These are phyloP conservation scores for Aphelenchoides besseyi DNA, from an alignment of 1,140 invertebrate species.

Conservation along the genomic window DNA sequence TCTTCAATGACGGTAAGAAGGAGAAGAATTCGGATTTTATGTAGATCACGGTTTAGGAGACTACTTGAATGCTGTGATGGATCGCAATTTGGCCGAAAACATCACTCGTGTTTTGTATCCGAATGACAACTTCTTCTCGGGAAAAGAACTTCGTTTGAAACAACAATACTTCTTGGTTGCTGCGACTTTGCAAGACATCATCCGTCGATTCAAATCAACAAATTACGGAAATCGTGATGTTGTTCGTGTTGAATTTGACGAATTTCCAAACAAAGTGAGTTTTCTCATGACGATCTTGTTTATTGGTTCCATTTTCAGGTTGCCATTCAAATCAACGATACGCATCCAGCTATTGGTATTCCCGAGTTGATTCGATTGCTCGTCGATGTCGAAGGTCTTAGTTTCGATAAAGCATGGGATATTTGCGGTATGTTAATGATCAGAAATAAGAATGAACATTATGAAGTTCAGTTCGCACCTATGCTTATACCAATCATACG, in stretches of 20 bases:
- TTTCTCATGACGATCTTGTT: not conserved
- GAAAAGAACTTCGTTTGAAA: conserved; percentile 92
- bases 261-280: conserved; percentile 79
- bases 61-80: conserved; percentile 96
- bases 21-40: not conserved
- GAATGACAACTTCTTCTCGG: conserved; percentile 96
- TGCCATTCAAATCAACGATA: conserved; percentile 97
- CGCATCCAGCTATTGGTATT: conserved; percentile 95
- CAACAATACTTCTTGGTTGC: conserved; percentile 99
- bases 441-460: too few species aligned
- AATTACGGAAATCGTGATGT: conserved; percentile 83
- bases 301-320: conserved; percentile 47
- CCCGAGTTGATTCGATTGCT: conserved; percentile 94
- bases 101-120: conserved; percentile 95
- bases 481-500: conserved; percentile 98
- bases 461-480: too few species aligned
- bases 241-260: conserved; percentile 79
- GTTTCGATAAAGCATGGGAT: conserved; percentile 77
- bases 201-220: conserved; percentile 89
- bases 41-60: too few species aligned
- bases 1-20: conserved; percentile 67
- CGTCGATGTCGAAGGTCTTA: conserved; percentile 78
- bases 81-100: conserved; percentile 94
- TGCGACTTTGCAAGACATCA: conserved; percentile 82
- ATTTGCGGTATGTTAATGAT: too few species aligned